These are phyloP conservation scores for Yponomeuta malinellus DNA, from an alignment of 2,888 invertebrate species.

Conservation along the genomic window DNA sequence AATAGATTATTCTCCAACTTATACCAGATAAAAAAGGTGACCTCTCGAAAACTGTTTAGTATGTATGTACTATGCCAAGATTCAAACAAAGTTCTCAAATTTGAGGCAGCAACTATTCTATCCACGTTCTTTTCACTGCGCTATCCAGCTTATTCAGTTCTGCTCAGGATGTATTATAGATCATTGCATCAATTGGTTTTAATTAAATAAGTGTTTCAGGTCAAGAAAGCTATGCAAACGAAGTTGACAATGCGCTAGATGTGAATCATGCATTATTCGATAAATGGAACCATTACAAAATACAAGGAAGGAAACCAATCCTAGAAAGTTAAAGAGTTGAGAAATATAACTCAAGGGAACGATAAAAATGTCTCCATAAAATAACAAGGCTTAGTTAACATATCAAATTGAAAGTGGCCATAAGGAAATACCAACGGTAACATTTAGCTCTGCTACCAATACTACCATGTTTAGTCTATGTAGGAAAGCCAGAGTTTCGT, in stretches of 20 bases:
- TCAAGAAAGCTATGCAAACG: constrained; percentile 42
- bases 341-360: not conserved
- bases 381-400: not conserved
- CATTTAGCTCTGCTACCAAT: not conserved
- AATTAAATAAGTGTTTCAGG: constrained; percentile 47
- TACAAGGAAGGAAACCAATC: not conserved
- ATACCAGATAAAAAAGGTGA: no score
- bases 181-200: constrained; percentile 20
- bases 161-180: not conserved
- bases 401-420: constrained; percentile 1
- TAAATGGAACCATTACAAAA: not conserved
- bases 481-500: not conserved
- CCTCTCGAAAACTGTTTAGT: no score
- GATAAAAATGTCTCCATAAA: constrained; percentile 3
- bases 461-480: not conserved
- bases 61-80: no score
- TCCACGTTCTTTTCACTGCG: no score
- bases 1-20: no score
- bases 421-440: constrained; percentile 1
- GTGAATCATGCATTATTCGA: not conserved
- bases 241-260: not conserved
- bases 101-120: no score
- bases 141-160: not conserved
- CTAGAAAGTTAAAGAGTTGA: not conserved
- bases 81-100: no score